Evolutionary conservation across 2,797 vertebrate species (phyloP).

Genomic region (Urocyon cinereoargenteus): DNA sequence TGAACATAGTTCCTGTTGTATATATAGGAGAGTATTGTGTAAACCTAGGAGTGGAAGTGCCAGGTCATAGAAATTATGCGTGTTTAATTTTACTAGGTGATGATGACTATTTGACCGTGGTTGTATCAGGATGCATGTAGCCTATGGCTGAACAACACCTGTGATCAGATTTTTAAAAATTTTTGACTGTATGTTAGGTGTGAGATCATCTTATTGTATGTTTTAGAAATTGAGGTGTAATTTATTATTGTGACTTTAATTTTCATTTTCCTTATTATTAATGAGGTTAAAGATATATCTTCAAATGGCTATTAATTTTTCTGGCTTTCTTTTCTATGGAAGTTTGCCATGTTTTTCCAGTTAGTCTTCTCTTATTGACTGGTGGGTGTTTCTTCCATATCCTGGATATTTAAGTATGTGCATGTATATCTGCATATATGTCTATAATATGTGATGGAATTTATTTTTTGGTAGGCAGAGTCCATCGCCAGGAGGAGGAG

Average conservation of each 20-base stretch:
- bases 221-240: conserved; percentile 34
- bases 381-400: not conserved
- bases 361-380: not conserved
- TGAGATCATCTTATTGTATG: not conserved
- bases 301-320: not conserved
- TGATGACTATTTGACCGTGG: not conserved
- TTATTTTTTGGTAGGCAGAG: not conserved
- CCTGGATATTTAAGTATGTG: not conserved
- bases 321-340: not conserved
- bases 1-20: not conserved
- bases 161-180: not conserved
- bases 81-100: not conserved
- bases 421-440: not conserved
- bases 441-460: not conserved
- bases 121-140: not conserved
- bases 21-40: not conserved
- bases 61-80: not conserved
- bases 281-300: not conserved
- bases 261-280: conserved; percentile 19
- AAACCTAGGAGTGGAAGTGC: not conserved
- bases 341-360: not conserved
- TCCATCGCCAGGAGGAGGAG: not conserved
- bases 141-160: not conserved
- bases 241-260: not conserved
- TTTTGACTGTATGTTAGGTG: not conserved